phyloP scores from a whole-genome alignment of 2,888 invertebrate genomes.

The Petrolisthes cinctipes region DNA sequence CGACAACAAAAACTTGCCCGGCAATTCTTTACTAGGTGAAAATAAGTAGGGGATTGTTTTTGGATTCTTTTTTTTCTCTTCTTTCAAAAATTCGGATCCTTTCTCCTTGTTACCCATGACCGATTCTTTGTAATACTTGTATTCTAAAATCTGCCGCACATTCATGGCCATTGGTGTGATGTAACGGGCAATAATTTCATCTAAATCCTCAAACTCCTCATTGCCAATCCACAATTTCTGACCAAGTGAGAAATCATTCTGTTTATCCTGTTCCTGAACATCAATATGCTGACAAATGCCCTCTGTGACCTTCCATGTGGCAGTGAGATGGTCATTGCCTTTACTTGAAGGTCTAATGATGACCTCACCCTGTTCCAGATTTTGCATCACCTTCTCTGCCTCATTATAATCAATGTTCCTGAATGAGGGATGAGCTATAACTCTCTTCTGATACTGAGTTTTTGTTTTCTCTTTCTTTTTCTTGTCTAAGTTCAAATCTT shows the following conservation, averaged over 20 bases:
- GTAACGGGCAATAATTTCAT: conserved; percentile 97
- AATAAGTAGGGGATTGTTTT: conserved; percentile 90
- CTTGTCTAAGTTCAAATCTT: conserved; percentile 82
- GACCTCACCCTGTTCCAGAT: conserved; percentile 96
- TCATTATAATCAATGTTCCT: conserved; percentile 95
- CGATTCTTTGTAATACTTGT: conserved; percentile 88
- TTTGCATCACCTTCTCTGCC: conserved; percentile 89
- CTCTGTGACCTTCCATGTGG: conserved; percentile 98
- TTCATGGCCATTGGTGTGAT: conserved; percentile 96
- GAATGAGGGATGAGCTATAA: conserved; percentile 97
- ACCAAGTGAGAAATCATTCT: conserved; percentile 95
- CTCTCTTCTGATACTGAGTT: conserved; percentile 91
- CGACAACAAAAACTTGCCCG: conserved; percentile 93
- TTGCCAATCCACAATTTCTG: conserved; percentile 86
- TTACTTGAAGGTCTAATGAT: conserved; percentile 97
- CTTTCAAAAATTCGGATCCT: conserved; percentile 87
- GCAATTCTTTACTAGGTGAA: conserved; percentile 78
- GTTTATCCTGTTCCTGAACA: conserved; percentile 94
- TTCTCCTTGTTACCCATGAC: conserved; percentile 85
- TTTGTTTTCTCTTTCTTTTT: conserved; percentile 83
- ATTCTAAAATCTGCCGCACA: conserved; percentile 89
- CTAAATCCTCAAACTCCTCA: conserved; percentile 97
- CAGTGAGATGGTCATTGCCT: conserved; percentile 94
- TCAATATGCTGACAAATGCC: conserved; percentile 97
- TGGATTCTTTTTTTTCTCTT: conserved; percentile 89